These are phyloP conservation scores for Phylloscopus collybita DNA, from an alignment of 2,797 vertebrate species.

Conservation along the genomic window DNA sequence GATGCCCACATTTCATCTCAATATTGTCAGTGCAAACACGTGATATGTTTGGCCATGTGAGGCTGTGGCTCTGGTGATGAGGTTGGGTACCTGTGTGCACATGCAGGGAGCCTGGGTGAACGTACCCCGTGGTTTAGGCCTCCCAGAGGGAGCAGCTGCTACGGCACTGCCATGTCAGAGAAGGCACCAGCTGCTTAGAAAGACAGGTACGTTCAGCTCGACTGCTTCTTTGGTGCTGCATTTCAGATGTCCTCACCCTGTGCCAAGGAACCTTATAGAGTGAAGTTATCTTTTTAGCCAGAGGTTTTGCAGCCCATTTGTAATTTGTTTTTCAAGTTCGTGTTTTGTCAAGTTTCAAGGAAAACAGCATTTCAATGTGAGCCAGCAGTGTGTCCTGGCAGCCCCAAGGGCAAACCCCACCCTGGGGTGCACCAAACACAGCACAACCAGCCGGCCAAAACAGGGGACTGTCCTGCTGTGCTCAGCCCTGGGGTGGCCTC, in stretches of 20 bases:
- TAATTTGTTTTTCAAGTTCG: neutral
- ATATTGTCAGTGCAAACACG: neutral
- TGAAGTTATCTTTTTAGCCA: neutral
- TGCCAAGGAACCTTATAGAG: neutral
- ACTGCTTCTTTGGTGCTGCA: neutral
- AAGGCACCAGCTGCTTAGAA: neutral
- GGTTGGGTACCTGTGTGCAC: neutral
- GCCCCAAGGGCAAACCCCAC: too few relatives aligned
- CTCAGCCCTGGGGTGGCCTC: neutral
- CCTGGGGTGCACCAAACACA: neutral
- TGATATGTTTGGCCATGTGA: neutral
- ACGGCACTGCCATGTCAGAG: neutral
- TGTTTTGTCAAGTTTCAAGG: neutral
- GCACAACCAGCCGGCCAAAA: fast-evolving
- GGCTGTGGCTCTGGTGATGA: neutral
- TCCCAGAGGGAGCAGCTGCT: neutral
- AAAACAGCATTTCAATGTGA: neutral
- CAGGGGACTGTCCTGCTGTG: neutral
- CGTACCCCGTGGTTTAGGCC: fast-evolving
- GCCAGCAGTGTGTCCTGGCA: neutral
- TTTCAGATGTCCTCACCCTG: neutral
- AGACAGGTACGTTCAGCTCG: fast-evolving
- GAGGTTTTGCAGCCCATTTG: neutral
- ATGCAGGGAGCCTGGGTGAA: neutral
- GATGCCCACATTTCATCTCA: neutral